Percentiles rank a stretch among this genome's conserved stretches.
Evolutionary conservation across 1,140 invertebrate species (phyloP).

Genomic region (Drosophila burlai): DNA sequence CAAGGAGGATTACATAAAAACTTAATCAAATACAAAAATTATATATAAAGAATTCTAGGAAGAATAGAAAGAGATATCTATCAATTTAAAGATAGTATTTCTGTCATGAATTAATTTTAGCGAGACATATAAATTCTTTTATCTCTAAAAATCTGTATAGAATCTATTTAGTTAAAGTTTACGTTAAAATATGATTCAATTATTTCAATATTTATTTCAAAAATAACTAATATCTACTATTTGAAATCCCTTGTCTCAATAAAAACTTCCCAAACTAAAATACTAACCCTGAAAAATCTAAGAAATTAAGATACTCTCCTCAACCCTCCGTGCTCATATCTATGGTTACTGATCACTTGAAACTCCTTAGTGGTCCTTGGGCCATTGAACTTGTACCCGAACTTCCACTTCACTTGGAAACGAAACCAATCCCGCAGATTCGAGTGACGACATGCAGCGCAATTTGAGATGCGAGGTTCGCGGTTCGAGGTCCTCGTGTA

Average conservation of each 20-base stretch:
- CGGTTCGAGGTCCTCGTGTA: slow-evolving; percentile 3
- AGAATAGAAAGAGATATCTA: not conserved
- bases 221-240: not conserved
- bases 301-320: slow-evolving; percentile 16
- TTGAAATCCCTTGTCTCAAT: not conserved
- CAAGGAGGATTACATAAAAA: not conserved
- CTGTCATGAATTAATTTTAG: too few species aligned
- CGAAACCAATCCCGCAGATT: slow-evolving; percentile 20
- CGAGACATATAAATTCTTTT: too few species aligned
- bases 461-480: slow-evolving; percentile 17
- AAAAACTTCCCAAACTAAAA: too few species aligned
- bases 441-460: slow-evolving; percentile 46
- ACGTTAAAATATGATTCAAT: not conserved
- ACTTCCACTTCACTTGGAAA: slow-evolving; percentile 53
- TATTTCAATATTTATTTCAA: not conserved
- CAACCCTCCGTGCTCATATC: slow-evolving; percentile 2
- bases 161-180: not conserved
- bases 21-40: too few species aligned
- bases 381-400: slow-evolving; percentile 69
- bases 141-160: not conserved
- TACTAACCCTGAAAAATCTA: not conserved
- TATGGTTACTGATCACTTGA: slow-evolving; percentile 39
- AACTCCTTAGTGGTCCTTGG: slow-evolving; percentile 47
- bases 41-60: not conserved
- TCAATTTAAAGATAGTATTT: too few species aligned